Evolutionary conservation across 2,797 vertebrate species (phyloP).

Genomic region (Oryzias dopingdopingensis): DNA sequence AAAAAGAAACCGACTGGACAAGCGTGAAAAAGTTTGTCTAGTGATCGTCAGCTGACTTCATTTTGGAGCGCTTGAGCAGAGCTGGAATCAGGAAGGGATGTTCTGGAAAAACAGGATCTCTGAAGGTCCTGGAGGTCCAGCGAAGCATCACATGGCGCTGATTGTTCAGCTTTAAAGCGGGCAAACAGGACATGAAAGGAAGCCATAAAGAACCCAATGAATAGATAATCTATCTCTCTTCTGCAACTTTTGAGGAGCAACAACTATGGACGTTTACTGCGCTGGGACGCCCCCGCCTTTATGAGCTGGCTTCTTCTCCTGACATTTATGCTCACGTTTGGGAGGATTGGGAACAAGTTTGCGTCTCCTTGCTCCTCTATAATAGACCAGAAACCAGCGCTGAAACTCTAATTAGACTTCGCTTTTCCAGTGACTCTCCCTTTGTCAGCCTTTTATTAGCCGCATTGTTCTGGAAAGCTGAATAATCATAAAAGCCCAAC

Average conservation of each 20-base stretch:
- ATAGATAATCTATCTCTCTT: conserved; percentile 55
- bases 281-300: conserved; percentile 23
- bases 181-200: conserved; percentile 67
- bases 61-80: conserved; percentile 26
- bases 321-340: too few species aligned
- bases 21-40: too few species aligned
- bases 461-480: too few species aligned
- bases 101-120: conserved; percentile 41
- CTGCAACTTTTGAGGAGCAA: conserved; percentile 42
- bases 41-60: conserved; percentile 14
- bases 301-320: not conserved
- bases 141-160: conserved; percentile 42
- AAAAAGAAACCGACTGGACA: too few species aligned
- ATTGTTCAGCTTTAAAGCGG: conserved; percentile 57
- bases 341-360: too few species aligned
- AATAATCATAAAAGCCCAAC: too few species aligned
- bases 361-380: too few species aligned
- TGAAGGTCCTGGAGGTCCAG: conserved; percentile 31
- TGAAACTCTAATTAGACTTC: too few species aligned
- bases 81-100: conserved; percentile 29
- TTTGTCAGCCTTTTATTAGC: too few species aligned
- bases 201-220: conserved; percentile 43
- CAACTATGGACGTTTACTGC: conserved; percentile 39
- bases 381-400: too few species aligned
- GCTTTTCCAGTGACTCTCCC: too few species aligned